Base-by-base conservation (phyloP, 1,140 invertebrate species). In the Apis cerana region DNA sequence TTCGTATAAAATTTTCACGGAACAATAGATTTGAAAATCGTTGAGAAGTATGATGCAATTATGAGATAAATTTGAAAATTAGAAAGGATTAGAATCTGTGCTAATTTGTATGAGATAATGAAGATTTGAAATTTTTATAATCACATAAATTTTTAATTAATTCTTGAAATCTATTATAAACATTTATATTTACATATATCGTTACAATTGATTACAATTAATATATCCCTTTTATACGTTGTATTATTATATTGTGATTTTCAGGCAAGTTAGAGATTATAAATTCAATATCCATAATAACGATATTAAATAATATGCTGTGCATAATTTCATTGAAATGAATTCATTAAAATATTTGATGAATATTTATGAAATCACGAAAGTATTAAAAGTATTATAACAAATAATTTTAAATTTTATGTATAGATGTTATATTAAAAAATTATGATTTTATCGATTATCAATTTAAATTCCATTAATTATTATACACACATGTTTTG, bases 121-220 rank as follows among this genome's bases (percentile, higher is more conserved):
- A 43, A 5, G 33, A 43, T 43, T 43, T 15, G 62, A 52, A 27
- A 54, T 54, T 54, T 21, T 17, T 74, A 65, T 74, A 80, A 80
- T 80, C 70, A 52, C 33, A 65, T 80, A 65, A 75, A 27, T 9
- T 50, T 59, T 43, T 19, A 33, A 78, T 69, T 52, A 69, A 80
- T 80, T 48, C n/a, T 15, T 7, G 27, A 43, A 33, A 3, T 33
- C 5, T 7, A 43, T 7, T 43, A 43, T 7, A 43, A 43, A 43
- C 5, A 43, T 27, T 33, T 33, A 33, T 2, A 33, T 43, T 43
- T 43, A 43, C 33, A 43, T 43, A 43, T 43, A 43, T 43, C 5
- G 5, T 43, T 43, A 43, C 4, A 43, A 43, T 48, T 15, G 56
- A 27, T 43, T 43, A 43, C 4, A 43, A 43, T 48, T 15, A 56